Percentiles rank a stretch among this genome's conserved stretches.
Conservation (phyloP, 2,888 invertebrate species). For the Plebejus melissa region DNA sequence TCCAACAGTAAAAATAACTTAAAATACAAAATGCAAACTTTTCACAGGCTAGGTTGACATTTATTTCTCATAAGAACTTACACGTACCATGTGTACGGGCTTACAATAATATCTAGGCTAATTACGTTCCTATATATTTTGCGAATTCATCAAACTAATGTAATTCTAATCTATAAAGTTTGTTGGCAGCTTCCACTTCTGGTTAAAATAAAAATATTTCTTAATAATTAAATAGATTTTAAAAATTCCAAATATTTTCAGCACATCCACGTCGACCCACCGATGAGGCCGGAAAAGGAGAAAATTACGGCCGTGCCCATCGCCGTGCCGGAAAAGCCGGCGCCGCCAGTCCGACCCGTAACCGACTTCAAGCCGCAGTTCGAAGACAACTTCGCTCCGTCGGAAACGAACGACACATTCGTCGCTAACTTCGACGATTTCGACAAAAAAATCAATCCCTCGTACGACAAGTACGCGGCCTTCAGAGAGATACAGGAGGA, state of each 20-base stretch:
- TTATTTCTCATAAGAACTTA: too few species aligned
- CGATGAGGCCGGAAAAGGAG: constrained; percentile 49
- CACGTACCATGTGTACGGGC: too few species aligned
- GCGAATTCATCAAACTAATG: too few species aligned
- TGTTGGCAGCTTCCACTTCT: too few species aligned
- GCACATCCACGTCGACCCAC: constrained; percentile 65
- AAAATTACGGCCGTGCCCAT: constrained; percentile 43
- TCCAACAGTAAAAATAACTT: too few species aligned
- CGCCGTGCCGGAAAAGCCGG: constrained; percentile 34
- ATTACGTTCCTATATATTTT: too few species aligned
- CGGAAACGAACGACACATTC: constrained; percentile 71
- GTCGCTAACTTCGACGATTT: constrained; percentile 84
- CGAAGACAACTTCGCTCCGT: constrained; percentile 81
- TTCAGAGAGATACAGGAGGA: constrained; percentile 91
- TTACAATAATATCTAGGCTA: too few species aligned
- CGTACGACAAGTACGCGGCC: constrained; percentile 91
- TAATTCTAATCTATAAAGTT: too few species aligned
- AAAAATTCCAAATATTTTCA: constrained; percentile 37
- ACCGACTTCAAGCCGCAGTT: constrained; percentile 75
- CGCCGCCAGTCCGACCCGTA: constrained; percentile 28
- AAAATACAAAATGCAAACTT: too few species aligned
- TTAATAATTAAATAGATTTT: too few species aligned
- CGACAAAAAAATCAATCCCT: constrained; percentile 72
- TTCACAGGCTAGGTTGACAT: too few species aligned
- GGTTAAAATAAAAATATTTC: too few species aligned